Evolutionary conservation across 2,797 vertebrate species (phyloP).

Genomic region (Chaenodraco wilsoni): DNA sequence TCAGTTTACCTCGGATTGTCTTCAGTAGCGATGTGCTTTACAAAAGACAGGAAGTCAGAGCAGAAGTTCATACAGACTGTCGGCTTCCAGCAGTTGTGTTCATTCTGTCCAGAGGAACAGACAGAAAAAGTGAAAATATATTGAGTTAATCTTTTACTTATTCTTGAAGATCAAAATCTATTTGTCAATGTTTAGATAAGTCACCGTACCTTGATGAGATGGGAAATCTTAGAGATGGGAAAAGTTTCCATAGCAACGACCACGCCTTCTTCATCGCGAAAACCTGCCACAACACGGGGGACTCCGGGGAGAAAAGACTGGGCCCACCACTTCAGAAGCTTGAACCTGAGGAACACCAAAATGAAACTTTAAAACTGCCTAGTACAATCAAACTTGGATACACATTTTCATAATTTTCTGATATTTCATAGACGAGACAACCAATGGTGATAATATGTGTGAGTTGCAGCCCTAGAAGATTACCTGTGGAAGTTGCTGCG

Average conservation of each 20-base stretch:
- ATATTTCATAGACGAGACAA: too few species aligned
- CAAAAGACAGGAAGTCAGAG: constrained; percentile 87
- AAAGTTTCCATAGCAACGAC: constrained; percentile 87
- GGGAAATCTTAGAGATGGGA: constrained; percentile 89
- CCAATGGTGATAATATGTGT: too few species aligned
- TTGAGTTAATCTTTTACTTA: background rate
- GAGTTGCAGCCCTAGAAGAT: too few species aligned
- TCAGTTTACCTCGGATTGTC: constrained; percentile 88
- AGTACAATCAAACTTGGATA: background rate
- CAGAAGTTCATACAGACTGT: constrained; percentile 96
- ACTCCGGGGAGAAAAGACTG: constrained; percentile 90
- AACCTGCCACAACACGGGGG: constrained; percentile 89
- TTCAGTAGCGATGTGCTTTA: constrained; percentile 83
- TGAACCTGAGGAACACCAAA: constrained; percentile 75
- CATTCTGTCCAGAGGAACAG: constrained; percentile 77
- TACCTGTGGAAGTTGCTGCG: constrained; percentile 91
- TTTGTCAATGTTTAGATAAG: background rate
- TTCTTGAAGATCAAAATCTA: background rate
- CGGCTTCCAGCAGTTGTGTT: constrained; percentile 91
- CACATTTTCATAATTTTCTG: background rate
- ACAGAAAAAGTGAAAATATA: background rate
- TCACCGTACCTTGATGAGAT: constrained; percentile 86
- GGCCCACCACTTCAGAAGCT: constrained; percentile 89
- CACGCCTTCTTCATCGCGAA: constrained; percentile 87
- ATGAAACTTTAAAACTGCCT: background rate